Conservation (phyloP, 2,888 invertebrate species). For the Hypercompe scribonia region DNA sequence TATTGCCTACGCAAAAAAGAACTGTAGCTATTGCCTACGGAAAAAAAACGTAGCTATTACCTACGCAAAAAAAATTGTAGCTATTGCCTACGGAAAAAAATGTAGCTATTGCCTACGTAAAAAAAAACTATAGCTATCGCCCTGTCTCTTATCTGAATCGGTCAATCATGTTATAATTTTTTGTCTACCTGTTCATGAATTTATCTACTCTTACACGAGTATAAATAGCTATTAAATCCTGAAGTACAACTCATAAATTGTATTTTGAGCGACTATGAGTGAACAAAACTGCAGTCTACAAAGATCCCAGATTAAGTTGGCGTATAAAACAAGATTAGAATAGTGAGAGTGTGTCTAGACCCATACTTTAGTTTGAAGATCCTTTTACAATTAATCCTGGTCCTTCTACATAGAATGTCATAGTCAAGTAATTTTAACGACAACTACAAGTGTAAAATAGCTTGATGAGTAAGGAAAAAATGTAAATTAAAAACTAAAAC, state of each 20-base stretch:
- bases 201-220: slow-evolving; percentile 8
- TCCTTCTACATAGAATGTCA: slow-evolving; percentile 27
- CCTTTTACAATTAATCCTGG: slow-evolving; percentile 62
- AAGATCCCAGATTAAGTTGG: slow-evolving; percentile 27
- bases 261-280: slow-evolving; percentile 3
- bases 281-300: slow-evolving; percentile 17
- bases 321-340: slow-evolving; percentile 62
- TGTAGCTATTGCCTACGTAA: no score
- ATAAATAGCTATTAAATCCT: slow-evolving; percentile 10
- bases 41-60: no score
- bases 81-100: no score
- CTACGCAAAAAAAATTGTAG: no score
- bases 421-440: slow-evolving; percentile 5
- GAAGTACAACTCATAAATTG: slow-evolving; percentile 6
- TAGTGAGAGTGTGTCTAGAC: slow-evolving; percentile 69
- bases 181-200: neutral
- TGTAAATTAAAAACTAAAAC: neutral
- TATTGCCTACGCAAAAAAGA: no score
- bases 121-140: no score
- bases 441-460: slow-evolving; percentile 1
- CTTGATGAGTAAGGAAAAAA: neutral
- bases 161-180: neutral
- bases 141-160: no score
- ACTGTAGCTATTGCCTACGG: no score
- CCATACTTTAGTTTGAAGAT: slow-evolving; percentile 65